phyloP scores from a whole-genome alignment of 2,797 vertebrate genomes.

The Artibeus lituratus region DNA sequence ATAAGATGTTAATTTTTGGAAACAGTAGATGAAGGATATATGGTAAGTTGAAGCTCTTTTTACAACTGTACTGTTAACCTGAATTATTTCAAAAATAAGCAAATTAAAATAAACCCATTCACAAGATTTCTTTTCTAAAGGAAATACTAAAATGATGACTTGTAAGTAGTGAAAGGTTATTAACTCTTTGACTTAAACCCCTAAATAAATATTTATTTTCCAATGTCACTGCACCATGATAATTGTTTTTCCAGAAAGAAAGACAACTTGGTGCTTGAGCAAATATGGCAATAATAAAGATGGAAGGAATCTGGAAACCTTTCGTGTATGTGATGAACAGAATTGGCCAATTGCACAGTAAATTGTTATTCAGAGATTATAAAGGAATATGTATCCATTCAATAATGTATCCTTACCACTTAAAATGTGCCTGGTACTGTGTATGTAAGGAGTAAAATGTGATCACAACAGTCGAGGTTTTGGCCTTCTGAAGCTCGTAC shows the following conservation, averaged over 20 bases:
- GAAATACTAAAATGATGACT: constrained; percentile 27
- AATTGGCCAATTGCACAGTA: background rate
- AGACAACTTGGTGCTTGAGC: background rate
- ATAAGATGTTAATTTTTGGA: background rate
- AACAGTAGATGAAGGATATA: background rate
- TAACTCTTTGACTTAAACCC: constrained; percentile 5
- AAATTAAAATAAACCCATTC: background rate
- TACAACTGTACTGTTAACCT: background rate
- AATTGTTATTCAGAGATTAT: background rate
- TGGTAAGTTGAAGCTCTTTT: background rate
- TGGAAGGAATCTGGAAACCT: background rate
- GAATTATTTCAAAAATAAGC: constrained; percentile 9
- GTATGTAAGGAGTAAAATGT: constrained; percentile 1
- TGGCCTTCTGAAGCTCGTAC: background rate
- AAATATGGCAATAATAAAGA: background rate
- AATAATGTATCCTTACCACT: background rate
- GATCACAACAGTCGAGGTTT: background rate
- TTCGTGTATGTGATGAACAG: background rate
- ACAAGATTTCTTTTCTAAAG: background rate
- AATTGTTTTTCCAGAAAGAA: background rate
- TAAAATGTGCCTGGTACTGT: background rate
- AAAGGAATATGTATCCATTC: background rate
- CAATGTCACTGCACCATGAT: background rate
- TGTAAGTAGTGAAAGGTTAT: background rate
- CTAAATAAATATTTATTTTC: constrained; percentile 10